phyloP scores from a whole-genome alignment of 2,888 invertebrate genomes.

The Lordiphosa andalusiaca region DNA sequence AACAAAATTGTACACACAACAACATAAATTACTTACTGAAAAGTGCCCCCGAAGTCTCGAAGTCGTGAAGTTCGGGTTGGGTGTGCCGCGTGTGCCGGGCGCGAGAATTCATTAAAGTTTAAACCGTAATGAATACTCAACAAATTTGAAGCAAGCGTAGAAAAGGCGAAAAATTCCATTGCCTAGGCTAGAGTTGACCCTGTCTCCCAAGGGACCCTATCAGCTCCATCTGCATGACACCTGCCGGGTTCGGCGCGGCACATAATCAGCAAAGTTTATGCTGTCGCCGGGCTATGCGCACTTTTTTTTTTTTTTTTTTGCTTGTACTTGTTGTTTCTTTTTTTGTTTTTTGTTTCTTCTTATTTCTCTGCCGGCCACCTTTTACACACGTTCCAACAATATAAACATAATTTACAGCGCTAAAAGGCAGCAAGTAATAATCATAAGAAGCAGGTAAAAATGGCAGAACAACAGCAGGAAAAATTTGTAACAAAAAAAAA shows the following conservation, averaged over 20 bases:
- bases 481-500: no score
- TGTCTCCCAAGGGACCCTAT: background rate
- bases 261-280: conserved; percentile 63
- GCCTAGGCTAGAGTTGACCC: no score
- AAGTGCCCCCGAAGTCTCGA: conserved; percentile 4
- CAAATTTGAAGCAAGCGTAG: no score
- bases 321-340: background rate
- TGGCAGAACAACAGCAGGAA: conserved; percentile 20
- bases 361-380: conserved; percentile 18
- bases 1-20: conserved; percentile 52
- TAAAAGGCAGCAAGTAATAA: conserved; percentile 45
- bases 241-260: conserved; percentile 34
- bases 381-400: conserved; percentile 56
- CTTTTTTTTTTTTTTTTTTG: background rate
- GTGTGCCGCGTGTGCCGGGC: conserved; percentile 1
- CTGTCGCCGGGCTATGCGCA: conserved; percentile 45
- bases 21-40: conserved; percentile 47
- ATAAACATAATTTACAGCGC: conserved; percentile 60
- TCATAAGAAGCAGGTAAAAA: conserved; percentile 63
- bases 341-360: background rate
- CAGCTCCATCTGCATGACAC: conserved; percentile 5
- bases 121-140: conserved; percentile 3
- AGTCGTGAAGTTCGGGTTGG: no score
- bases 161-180: no score
- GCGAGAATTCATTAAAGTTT: conserved; percentile 9